These are phyloP conservation scores for Trissolcus basalis DNA, from an alignment of 1,140 invertebrate genomes.

Conservation along the genomic window DNA sequence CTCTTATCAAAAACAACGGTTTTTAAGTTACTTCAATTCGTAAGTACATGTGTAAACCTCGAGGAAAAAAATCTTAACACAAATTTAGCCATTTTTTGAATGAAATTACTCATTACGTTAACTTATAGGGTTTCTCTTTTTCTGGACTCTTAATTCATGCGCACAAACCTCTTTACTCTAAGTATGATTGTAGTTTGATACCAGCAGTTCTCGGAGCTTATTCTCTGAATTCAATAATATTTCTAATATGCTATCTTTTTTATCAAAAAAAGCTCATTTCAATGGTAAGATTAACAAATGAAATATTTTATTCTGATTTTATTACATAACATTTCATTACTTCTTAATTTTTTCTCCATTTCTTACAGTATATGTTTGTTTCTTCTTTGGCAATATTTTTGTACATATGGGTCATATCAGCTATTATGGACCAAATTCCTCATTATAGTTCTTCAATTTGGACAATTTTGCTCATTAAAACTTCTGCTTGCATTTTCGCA, in stretches of 20 bases:
- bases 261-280: constrained; percentile 32
- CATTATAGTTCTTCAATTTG: constrained; percentile 18
- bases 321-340: no score
- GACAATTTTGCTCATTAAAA: constrained; percentile 38
- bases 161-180: constrained; percentile 29
- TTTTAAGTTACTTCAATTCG: constrained; percentile 46
- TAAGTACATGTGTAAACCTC: constrained; percentile 18
- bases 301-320: no score
- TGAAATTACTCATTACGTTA: background rate
- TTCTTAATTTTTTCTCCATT: constrained; percentile 9
- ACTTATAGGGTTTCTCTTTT: constrained; percentile 22
- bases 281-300: constrained; percentile 24
- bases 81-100: no score
- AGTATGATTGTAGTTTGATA: constrained; percentile 48
- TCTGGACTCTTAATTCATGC: constrained; percentile 48
- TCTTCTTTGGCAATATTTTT: constrained; percentile 19
- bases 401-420: constrained; percentile 41
- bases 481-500: constrained; percentile 29
- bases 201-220: constrained; percentile 50
- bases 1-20: constrained; percentile 33
- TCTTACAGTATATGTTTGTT: constrained; percentile 37
- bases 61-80: no score
- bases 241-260: constrained; percentile 45
- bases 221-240: constrained; percentile 44
- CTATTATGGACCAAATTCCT: constrained; percentile 41